Evolutionary conservation across 2,797 vertebrate species (phyloP), one percentile per base, ranked within the genome.

Genomic region (Coilia nasus): DNA sequence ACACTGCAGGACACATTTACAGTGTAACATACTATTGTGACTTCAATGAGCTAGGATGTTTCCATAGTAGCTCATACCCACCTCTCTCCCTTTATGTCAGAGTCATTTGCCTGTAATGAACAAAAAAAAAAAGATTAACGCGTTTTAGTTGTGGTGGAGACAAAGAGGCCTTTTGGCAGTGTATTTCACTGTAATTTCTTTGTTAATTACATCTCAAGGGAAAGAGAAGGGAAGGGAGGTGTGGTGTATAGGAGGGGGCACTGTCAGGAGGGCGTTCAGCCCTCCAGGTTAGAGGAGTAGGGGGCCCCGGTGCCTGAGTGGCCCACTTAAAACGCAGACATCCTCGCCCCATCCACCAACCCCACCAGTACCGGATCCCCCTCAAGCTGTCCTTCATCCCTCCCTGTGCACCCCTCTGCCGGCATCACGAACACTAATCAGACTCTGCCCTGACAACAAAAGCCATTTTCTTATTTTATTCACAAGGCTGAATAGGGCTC

Each of bases 201-300:
- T 94, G 94, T 95, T 96, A 95, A 96, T 96, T 96, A 93, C 94
- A 90, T 95, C 94, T 95, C 94, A 87, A 82, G 93, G 93, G 94
- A 95, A 83, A 85, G 86, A 87, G 87, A 91, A 83, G 90, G 90
- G 89, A 82, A 91, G 85, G 88, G 91, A 90, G 92, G 93, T 92
- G 64, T 14, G 35, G 67, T 54, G 60, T 6, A 11, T 67, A 21
- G 54, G n/a, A 17, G 93, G 94, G 81, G 81, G 85, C 87, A 86
- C 91, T 75, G 90, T 89, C 88, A 57, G 90, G 85, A 88, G 91
- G 88, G 93, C 93, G 91, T 64, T 67, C 62, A 92, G 91, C 92
- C 92, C 88, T 59, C 57, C 19, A 21, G 57, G 57, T 59, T 59
- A 2, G 14, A n/a, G 4, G 57, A 54, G 50, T 54, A 85, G 86